Base-by-base conservation (phyloP, 53 echinoderm and acorn worm species). In the Paracentrotus lividus region DNA sequence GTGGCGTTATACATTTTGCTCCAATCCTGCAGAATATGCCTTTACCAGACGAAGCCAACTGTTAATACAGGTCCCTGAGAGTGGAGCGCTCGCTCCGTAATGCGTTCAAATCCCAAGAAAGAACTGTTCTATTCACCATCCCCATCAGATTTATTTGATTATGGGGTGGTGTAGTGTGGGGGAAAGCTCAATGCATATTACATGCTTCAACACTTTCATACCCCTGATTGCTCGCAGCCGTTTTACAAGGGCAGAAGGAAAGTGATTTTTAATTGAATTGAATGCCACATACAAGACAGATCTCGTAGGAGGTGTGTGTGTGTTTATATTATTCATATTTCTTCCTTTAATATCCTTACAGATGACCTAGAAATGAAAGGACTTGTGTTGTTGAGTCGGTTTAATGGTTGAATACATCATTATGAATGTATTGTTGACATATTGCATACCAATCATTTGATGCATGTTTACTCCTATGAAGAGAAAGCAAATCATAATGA, bases 161-260 rank as follows among this genome's bases (percentile, higher is more conserved):
- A 90, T 49, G 18, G 45, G 72, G 49, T 66, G 72, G 90, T 90
- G 90, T 51, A 56, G 86, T 56, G 86, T 86, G 54, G 56, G 47
- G 16, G 72, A 18, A 20, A 49, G 72, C 68, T 68, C 90, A 90
- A 90, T 75, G 44, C 90, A 34, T 32, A 90, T 90, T 72, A 90
- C 90, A 90, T 72, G 90, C 90, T 53, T 90, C 42, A 72, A 67
- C 90, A 69, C 90, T 36, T 44, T 72, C 90, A 90, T 69, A 90
- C 33, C 45, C 21, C 51, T 89, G 90, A 68, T 90, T 68, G 90
- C 90, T 72, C 16, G 49, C 47, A 90, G 72, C 34, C 49, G 90
- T 44, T 55, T n/a, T 90, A 89, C 43, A 89, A 89, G 40, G 33
- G 36, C 59, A 40, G 24, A 13, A 89, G 89, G 31, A 89, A 60